Percentiles rank a stretch among this genome's conserved stretches.
These are phyloP conservation scores for Caenorhabditis doughertyi DNA, from an alignment of 2,888 invertebrate genomes.

Conservation along the genomic window DNA sequence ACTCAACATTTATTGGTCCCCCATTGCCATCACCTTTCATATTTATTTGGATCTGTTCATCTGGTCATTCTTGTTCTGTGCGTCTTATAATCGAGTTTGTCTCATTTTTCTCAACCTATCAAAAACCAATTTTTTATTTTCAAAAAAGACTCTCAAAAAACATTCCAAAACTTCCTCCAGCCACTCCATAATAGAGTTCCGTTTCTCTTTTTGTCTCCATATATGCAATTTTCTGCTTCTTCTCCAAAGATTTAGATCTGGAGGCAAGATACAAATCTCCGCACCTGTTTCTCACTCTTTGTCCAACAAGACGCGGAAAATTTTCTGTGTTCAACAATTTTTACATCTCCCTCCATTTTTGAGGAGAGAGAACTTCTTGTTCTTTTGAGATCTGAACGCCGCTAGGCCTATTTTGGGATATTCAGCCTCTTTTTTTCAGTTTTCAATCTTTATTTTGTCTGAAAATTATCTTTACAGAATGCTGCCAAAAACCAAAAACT, in stretches of 20 bases:
- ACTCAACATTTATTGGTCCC: too few species aligned
- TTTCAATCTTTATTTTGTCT: not conserved
- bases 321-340: not conserved
- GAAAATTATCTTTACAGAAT: not conserved
- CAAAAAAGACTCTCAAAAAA: not conserved
- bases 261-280: constrained; percentile 12
- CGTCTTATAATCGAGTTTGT: too few species aligned
- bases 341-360: not conserved
- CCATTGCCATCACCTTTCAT: too few species aligned
- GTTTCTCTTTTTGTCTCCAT: not conserved
- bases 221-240: constrained; percentile 6
- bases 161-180: not conserved
- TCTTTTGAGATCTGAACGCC: too few species aligned
- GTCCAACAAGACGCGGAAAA: not conserved
- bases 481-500: constrained; percentile 19
- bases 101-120: not conserved
- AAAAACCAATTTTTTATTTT: not conserved
- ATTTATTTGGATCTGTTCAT: too few species aligned
- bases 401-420: not conserved
- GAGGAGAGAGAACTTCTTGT: not conserved
- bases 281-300: constrained; percentile 27
- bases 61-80: too few species aligned
- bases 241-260: constrained; percentile 2
- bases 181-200: not conserved
- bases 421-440: not conserved